Conservation (phyloP, 2,113 vertebrate genomes). For the Engraulis encrasicolus region DNA sequence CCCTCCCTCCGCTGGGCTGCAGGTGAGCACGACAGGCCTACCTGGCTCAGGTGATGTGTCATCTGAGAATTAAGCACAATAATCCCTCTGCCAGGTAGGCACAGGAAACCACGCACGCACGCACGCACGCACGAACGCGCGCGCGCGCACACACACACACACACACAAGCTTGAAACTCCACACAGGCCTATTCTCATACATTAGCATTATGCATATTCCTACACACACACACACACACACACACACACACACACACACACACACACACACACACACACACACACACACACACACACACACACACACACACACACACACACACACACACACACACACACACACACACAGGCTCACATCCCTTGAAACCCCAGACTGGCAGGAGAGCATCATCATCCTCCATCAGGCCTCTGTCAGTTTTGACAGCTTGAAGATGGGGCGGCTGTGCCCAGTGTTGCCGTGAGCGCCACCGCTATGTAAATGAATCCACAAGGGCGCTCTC, state of each 20-base stretch:
- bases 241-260: too few relatives aligned
- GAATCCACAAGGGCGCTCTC: background rate
- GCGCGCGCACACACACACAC: too few relatives aligned
- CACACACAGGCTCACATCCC: background rate
- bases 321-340: background rate
- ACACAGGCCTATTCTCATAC: too few relatives aligned
- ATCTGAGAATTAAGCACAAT: slow-evolving; percentile 2
- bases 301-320: too few relatives aligned
- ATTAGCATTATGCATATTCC: too few relatives aligned
- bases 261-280: too few relatives aligned
- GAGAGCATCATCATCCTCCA: background rate
- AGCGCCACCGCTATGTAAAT: background rate
- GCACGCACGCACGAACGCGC: too few relatives aligned
- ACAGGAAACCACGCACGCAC: too few relatives aligned
- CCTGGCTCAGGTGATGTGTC: background rate
- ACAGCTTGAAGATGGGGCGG: background rate
- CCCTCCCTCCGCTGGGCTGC: background rate
- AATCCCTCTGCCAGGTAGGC: background rate
- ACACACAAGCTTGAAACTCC: too few relatives aligned
- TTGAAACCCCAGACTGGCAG: background rate
- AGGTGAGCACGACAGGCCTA: too few relatives aligned
- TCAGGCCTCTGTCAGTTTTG: background rate
- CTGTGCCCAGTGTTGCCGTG: background rate
- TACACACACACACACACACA: too few relatives aligned
- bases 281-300: too few relatives aligned